Conservation (phyloP, 2,888 invertebrate species). For the Leptopilina syphax region DNA sequence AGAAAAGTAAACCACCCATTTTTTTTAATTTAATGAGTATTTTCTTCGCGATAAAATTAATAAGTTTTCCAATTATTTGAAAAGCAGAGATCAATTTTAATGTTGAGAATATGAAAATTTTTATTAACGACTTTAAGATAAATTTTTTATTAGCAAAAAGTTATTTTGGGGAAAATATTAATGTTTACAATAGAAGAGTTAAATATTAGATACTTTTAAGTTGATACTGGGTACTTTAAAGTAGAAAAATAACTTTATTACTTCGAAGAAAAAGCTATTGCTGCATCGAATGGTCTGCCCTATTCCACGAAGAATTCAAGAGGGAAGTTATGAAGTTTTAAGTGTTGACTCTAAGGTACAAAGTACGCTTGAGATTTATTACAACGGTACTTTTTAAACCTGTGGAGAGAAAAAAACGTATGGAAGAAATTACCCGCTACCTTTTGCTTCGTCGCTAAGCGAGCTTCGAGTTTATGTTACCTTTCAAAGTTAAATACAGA, state of each 20-base stretch:
- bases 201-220: background rate
- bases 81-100: too few relatives aligned
- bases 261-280: slow-evolving; percentile 7
- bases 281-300: background rate
- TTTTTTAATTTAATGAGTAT: background rate
- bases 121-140: too few relatives aligned
- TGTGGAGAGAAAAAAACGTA: slow-evolving; percentile 8
- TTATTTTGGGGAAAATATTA: too few relatives aligned
- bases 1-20: background rate
- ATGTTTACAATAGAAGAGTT: background rate
- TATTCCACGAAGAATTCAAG: slow-evolving; percentile 14
- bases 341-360: slow-evolving; percentile 21
- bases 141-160: too few relatives aligned
- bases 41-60: background rate
- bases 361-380: slow-evolving; percentile 24
- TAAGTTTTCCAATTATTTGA: too few relatives aligned
- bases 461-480: slow-evolving; percentile 14
- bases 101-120: too few relatives aligned
- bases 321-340: slow-evolving; percentile 29
- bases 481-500: slow-evolving; percentile 24
- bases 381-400: slow-evolving; percentile 16
- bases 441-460: slow-evolving; percentile 21
- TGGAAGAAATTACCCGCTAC: slow-evolving; percentile 23
- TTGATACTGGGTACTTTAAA: background rate
- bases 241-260: slow-evolving; percentile 2